Percentiles rank a stretch among this genome's conserved stretches.
phyloP scores from a whole-genome alignment of 2,113 vertebrate genomes.

The Hippolais icterina region DNA sequence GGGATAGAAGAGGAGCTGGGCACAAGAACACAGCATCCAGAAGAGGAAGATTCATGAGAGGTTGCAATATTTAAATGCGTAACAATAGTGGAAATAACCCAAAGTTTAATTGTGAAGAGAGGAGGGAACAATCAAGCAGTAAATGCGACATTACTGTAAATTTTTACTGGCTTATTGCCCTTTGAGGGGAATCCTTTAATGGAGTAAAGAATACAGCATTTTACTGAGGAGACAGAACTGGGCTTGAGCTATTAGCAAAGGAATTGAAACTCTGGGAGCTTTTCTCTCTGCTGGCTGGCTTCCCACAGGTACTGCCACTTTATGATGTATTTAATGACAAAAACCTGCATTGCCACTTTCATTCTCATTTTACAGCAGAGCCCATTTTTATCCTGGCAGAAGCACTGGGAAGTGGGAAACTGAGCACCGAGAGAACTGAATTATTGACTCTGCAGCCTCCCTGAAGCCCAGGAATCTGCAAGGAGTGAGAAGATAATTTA shows the following conservation, averaged over 20 bases:
- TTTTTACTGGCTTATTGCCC: background rate
- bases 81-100: background rate
- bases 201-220: background rate
- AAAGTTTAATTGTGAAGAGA: background rate
- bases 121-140: background rate
- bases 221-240: background rate
- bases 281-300: background rate
- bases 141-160: background rate
- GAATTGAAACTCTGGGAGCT: background rate
- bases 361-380: background rate
- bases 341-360: background rate
- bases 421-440: background rate
- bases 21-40: background rate
- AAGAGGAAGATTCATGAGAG: background rate
- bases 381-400: background rate
- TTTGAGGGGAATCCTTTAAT: background rate
- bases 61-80: background rate
- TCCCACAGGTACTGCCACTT: background rate
- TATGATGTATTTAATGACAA: background rate
- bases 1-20: background rate
- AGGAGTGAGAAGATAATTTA: background rate
- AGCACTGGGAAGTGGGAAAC: background rate
- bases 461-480: background rate
- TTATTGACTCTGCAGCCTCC: background rate
- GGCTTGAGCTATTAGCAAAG: background rate